phyloP scores from a whole-genome alignment of 2,888 invertebrate genomes.

The Eubasilissa splendida region DNA sequence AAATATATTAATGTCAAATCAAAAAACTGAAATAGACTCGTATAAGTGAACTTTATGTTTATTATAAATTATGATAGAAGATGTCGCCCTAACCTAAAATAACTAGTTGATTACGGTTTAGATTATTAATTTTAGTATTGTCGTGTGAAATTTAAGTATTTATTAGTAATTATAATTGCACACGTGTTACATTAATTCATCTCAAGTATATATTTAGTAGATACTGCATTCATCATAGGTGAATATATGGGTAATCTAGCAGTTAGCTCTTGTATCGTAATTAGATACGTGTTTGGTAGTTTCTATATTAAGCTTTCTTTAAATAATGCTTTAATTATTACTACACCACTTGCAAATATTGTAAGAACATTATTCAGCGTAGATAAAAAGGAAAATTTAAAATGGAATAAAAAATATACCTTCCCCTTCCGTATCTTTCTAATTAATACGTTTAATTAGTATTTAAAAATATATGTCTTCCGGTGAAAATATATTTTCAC shows the following conservation, averaged over 20 bases:
- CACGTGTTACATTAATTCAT: slow-evolving; percentile 66
- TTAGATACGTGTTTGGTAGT: slow-evolving; percentile 74
- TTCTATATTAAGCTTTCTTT: slow-evolving; percentile 73
- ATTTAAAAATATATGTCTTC: too few species aligned
- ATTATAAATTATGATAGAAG: slow-evolving; percentile 72
- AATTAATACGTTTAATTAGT: too few species aligned
- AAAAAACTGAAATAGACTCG: slow-evolving; percentile 55
- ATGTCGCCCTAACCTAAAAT: slow-evolving; percentile 67
- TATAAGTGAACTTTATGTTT: slow-evolving; percentile 67
- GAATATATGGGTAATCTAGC: slow-evolving; percentile 73
- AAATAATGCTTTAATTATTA: slow-evolving; percentile 73
- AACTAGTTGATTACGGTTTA: slow-evolving; percentile 76
- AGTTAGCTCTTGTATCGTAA: slow-evolving; percentile 71
- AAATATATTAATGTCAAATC: slow-evolving; percentile 49
- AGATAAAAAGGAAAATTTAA: slow-evolving; percentile 75
- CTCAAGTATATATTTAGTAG: slow-evolving; percentile 63
- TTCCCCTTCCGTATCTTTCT: too few species aligned
- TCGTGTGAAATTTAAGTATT: slow-evolving; percentile 65
- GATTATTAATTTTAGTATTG: slow-evolving; percentile 71
- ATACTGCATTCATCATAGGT: slow-evolving; percentile 73
- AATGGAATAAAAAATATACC: slow-evolving; percentile 63
- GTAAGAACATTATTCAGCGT: slow-evolving; percentile 74
- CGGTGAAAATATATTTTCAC: too few species aligned
- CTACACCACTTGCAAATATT: slow-evolving; percentile 74
- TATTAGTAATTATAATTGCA: slow-evolving; percentile 64